phyloP scores from a whole-genome alignment of 2,888 invertebrate species.

The Dicyrtoma fusca region DNA sequence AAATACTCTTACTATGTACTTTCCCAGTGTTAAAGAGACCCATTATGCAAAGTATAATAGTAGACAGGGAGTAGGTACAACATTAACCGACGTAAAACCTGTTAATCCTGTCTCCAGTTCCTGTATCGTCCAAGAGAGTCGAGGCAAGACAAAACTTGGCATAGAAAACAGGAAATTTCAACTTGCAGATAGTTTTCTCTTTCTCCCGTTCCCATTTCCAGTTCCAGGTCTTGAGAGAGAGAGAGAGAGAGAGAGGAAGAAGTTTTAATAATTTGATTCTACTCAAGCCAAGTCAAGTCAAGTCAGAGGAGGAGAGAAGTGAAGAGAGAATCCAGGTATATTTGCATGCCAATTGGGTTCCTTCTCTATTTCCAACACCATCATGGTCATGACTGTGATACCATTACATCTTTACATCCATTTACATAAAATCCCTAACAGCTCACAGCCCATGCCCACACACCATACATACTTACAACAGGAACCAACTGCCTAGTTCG shows the following conservation, averaged over 20 bases:
- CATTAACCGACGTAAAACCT: slow-evolving; percentile 1
- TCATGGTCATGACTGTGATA: background rate
- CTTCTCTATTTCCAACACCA: background rate
- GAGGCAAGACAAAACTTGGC: too few relatives aligned
- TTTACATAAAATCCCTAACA: background rate
- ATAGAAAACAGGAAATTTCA: background rate
- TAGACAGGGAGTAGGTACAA: background rate
- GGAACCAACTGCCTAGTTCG: background rate
- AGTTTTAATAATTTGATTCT: slow-evolving; percentile 33
- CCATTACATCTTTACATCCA: background rate
- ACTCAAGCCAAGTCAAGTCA: slow-evolving; percentile 18
- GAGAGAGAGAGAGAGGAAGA: slow-evolving; percentile 13
- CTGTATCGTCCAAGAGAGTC: too few relatives aligned
- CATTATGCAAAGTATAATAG: slow-evolving; percentile 4
- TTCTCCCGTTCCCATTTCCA: background rate
- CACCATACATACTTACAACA: background rate
- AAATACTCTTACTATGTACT: too few relatives aligned
- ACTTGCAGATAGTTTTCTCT: background rate
- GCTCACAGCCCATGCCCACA: background rate
- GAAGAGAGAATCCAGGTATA: slow-evolving; percentile 9
- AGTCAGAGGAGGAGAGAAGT: background rate
- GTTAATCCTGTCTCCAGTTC: slow-evolving; percentile 8
- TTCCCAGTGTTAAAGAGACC: too few relatives aligned
- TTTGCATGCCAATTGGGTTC: slow-evolving; percentile 16
- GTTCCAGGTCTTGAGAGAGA: background rate